These are phyloP conservation scores for Cheirogaleus medius DNA, from an alignment of 2,113 vertebrate species.

Conservation along the genomic window DNA sequence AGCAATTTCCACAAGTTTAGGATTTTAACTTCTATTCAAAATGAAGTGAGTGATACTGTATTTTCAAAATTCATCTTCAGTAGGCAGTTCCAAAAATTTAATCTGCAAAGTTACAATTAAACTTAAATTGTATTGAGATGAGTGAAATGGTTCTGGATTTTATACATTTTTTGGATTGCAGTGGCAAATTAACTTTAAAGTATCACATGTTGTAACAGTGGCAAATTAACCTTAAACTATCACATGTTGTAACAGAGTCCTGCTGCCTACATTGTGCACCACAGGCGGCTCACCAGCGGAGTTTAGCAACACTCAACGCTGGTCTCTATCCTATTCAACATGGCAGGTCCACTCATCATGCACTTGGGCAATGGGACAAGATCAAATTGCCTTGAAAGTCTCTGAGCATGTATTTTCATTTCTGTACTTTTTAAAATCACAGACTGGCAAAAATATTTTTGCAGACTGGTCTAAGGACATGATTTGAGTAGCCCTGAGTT, in stretches of 20 bases:
- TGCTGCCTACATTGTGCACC: neutral
- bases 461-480: neutral
- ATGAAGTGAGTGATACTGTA: neutral
- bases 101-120: slow-evolving; percentile 30
- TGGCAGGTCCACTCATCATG: neutral
- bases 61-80: slow-evolving; percentile 36
- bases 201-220: neutral
- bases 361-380: neutral
- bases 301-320: neutral
- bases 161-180: neutral
- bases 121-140: neutral
- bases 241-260: neutral
- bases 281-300: fast-evolving
- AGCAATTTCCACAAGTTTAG: neutral
- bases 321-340: neutral
- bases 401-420: neutral
- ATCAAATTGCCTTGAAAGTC: neutral
- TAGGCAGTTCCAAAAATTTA: neutral
- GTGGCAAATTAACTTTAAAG: neutral
- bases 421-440: neutral
- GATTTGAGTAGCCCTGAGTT: neutral
- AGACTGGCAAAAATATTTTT: neutral
- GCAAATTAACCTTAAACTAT: neutral
- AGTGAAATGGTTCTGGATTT: slow-evolving; percentile 12
- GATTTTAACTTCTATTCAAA: slow-evolving; percentile 28